A percentile compares a stretch with the other conserved stretches of the same genome.
Conservation (phyloP, 2,113 vertebrate genomes). For the Andinoacara biseriatus region DNA sequence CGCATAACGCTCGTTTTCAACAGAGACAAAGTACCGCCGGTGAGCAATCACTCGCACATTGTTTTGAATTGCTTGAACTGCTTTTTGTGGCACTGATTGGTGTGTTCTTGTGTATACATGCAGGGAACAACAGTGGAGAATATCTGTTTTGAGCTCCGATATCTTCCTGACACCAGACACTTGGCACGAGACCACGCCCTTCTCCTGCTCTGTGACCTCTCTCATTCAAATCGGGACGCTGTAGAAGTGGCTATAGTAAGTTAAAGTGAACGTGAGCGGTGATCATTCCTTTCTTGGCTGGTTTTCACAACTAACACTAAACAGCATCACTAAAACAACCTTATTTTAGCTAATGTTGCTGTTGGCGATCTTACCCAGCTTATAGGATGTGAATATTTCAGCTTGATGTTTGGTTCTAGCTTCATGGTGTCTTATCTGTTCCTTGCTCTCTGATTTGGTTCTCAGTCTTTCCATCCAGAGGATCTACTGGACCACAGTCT, state of each 20-base stretch:
- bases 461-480: constrained; percentile 89
- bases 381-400: not conserved
- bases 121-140: constrained; percentile 94
- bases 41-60: constrained; percentile 63
- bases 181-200: constrained; percentile 86
- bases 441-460: constrained; percentile 9
- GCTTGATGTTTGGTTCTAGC: not conserved
- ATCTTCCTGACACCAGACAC: constrained; percentile 85
- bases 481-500: constrained; percentile 86
- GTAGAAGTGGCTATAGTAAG: constrained; percentile 95
- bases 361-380: not conserved
- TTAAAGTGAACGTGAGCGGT: constrained; percentile 33
- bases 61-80: not conserved
- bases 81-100: not conserved
- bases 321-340: not conserved
- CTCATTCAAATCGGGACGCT: constrained; percentile 83
- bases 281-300: not conserved
- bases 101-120: not conserved
- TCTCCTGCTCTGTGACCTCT: constrained; percentile 89
- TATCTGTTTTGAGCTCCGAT: constrained; percentile 92
- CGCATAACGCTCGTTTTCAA: constrained; percentile 92
- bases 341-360: not conserved
- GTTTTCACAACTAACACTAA: not conserved
- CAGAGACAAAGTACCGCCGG: constrained; percentile 87
- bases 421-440: not conserved